Conservation (phyloP, 2,113 vertebrate genomes). For the Labeo catla region DNA sequence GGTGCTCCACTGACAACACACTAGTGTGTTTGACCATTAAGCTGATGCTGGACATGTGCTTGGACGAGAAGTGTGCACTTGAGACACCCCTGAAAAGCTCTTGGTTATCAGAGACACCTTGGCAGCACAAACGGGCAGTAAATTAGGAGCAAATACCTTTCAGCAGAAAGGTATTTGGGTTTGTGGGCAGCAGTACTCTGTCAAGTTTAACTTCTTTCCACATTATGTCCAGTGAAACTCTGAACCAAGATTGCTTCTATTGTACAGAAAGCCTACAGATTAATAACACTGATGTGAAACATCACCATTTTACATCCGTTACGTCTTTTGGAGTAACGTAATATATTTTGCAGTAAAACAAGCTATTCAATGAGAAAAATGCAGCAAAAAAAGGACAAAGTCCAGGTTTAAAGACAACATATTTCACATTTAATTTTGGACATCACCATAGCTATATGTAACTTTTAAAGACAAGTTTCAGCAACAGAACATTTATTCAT, state of each 20-base stretch:
- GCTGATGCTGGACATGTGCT: background rate
- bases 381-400: background rate
- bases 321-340: background rate
- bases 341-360: background rate
- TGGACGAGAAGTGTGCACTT: background rate
- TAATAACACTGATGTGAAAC: background rate
- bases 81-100: constrained; percentile 33
- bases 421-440: constrained; percentile 91
- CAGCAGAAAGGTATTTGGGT: constrained; percentile 20
- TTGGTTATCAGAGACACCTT: constrained; percentile 41
- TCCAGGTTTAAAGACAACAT: constrained; percentile 65
- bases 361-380: background rate
- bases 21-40: background rate
- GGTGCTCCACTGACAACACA: background rate
- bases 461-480: constrained; percentile 80
- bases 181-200: background rate
- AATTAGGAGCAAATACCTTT: constrained; percentile 47
- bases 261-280: background rate
- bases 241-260: background rate
- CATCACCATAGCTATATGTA: constrained; percentile 92
- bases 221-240: background rate
- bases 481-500: constrained; percentile 75
- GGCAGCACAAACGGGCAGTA: constrained; percentile 40
- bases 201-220: constrained; percentile 24
- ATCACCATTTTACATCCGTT: background rate